phyloP scores from a whole-genome alignment of 2,888 invertebrate genomes.

The Gastrophysa polygoni region DNA sequence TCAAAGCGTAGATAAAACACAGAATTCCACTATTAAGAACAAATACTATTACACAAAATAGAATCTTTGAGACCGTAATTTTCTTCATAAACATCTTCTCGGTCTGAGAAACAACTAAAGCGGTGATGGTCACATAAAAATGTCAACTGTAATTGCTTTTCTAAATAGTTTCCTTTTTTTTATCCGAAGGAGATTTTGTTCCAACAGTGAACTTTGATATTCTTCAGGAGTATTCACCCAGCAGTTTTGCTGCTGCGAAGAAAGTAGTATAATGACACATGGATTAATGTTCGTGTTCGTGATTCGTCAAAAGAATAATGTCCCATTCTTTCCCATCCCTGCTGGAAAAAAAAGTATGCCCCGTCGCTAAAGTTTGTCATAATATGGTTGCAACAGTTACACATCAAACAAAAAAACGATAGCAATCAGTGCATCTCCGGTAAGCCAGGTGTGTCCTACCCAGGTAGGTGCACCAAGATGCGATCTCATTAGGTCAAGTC shows the following conservation, averaged over 20 bases:
- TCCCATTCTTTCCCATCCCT: no score
- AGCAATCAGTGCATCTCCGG: constrained; percentile 41
- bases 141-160: constrained; percentile 36
- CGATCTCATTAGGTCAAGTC: constrained; percentile 14
- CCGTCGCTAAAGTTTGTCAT: not conserved
- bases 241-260: not conserved
- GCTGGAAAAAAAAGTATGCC: no score
- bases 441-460: constrained; percentile 35
- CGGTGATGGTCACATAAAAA: constrained; percentile 33
- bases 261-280: no score
- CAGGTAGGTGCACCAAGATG: not conserved
- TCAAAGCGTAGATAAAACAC: constrained; percentile 27
- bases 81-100: constrained; percentile 32
- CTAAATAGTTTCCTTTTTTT: not conserved
- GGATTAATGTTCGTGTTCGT: no score
- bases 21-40: constrained; percentile 27
- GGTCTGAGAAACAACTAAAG: constrained; percentile 29
- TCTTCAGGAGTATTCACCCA: not conserved
- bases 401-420: constrained; percentile 14
- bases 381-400: not conserved
- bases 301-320: no score
- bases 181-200: no score
- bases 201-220: not conserved
- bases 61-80: constrained; percentile 19
- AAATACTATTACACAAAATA: constrained; percentile 22